Evolutionary conservation across 2,888 invertebrate species (phyloP).

Genomic region (Dendrolimus pini): DNA sequence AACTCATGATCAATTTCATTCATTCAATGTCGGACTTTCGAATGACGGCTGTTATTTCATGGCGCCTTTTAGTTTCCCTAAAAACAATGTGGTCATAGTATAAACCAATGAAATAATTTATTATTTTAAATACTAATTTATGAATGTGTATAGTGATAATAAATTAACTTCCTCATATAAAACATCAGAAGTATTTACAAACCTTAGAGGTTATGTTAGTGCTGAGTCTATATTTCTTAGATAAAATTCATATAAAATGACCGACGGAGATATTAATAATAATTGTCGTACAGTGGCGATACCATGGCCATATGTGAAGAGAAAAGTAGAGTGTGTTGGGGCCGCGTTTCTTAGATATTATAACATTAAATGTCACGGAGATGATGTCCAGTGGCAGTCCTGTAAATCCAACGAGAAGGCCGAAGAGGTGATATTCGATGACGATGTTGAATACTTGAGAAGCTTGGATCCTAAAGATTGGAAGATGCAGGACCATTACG

Average conservation of each 20-base stretch:
- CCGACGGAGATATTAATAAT: constrained; percentile 45
- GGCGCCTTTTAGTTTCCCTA: constrained; percentile 40
- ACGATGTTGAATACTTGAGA: constrained; percentile 88
- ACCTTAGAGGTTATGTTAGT: constrained; percentile 64
- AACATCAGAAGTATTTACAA: constrained; percentile 10
- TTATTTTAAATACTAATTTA: constrained; percentile 9
- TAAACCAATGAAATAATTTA: constrained; percentile 15
- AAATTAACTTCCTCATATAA: background rate
- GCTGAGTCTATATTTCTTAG: constrained; percentile 44
- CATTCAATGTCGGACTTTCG: constrained; percentile 13
- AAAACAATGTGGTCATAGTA: constrained; percentile 17
- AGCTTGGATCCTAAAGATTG: constrained; percentile 96
- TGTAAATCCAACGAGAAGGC: constrained; percentile 60
- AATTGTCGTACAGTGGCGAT: constrained; percentile 46
- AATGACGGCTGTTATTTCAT: constrained; percentile 20
- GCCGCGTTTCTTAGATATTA: constrained; percentile 67
- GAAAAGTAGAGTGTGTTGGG: constrained; percentile 71
- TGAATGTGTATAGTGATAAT: constrained; percentile 8
- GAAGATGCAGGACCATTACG: constrained; percentile 99
- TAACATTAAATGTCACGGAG: constrained; percentile 67
- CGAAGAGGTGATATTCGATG: constrained; percentile 71
- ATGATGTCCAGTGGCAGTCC: constrained; percentile 56
- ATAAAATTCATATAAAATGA: constrained; percentile 54
- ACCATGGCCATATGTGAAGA: constrained; percentile 47
- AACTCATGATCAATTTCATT: background rate